Evolutionary conservation across 1,140 invertebrate genomes (phyloP).

Genomic region (Pseudomyrmex concolor): DNA sequence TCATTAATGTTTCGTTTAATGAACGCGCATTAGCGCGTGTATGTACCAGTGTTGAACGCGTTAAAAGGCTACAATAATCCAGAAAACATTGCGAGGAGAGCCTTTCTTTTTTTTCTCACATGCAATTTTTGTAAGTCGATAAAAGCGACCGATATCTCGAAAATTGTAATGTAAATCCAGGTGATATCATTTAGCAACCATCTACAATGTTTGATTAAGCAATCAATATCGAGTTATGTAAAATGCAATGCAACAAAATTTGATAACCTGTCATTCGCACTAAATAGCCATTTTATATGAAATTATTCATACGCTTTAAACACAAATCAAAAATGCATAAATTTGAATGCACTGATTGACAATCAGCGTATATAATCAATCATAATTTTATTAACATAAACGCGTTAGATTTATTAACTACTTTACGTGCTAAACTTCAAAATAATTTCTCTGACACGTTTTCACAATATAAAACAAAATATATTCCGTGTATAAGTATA

Average conservation of each 20-base stretch:
- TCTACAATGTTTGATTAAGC: constrained; percentile 25
- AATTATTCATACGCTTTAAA: constrained; percentile 38
- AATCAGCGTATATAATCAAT: constrained; percentile 29
- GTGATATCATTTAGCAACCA: background rate
- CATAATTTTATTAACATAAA: constrained; percentile 37
- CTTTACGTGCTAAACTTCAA: background rate
- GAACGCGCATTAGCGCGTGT: constrained; percentile 27
- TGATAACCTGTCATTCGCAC: constrained; percentile 25
- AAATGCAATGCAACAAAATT: constrained; percentile 24
- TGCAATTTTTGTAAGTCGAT: background rate
- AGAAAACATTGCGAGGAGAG: constrained; percentile 1
- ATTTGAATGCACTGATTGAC: background rate
- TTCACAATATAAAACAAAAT: background rate
- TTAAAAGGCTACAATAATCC: constrained; percentile 24
- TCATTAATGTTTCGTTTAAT: constrained; percentile 48
- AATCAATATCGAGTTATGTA: constrained; percentile 7
- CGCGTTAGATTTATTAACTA: constrained; percentile 7
- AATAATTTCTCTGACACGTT: background rate
- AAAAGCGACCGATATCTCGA: constrained; percentile 5
- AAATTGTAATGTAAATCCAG: constrained; percentile 26
- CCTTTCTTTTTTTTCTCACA: constrained; percentile 8
- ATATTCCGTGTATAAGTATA: background rate
- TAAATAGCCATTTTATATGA: constrained; percentile 25
- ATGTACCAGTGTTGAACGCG: constrained; percentile 7
- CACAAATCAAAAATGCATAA: constrained; percentile 20